phyloP scores from a whole-genome alignment of 2,113 vertebrate genomes.

The Anser cygnoides region DNA sequence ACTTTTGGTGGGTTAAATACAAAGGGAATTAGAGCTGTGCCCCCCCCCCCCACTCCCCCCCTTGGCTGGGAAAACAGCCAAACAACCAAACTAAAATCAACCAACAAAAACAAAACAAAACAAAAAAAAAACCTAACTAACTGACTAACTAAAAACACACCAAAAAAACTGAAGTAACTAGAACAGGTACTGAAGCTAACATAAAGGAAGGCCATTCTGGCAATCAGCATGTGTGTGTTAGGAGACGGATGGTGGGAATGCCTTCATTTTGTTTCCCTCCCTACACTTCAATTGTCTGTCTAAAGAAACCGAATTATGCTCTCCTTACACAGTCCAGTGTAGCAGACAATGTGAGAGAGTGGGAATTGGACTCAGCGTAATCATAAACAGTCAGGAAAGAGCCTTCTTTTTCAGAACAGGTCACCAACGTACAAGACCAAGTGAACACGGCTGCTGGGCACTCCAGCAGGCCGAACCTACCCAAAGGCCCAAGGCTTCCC shows the following conservation, averaged over 20 bases:
- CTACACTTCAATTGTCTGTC: neutral
- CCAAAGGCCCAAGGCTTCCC: neutral
- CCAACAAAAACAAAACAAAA: no score
- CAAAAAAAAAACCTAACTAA: neutral
- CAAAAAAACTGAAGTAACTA: neutral
- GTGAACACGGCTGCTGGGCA: neutral
- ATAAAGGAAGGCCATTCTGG: neutral
- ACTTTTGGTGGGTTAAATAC: neutral
- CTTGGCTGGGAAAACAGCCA: neutral
- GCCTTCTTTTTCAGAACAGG: neutral
- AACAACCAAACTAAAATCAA: neutral
- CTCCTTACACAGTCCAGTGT: fast-evolving
- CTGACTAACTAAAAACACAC: neutral
- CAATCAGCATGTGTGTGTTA: neutral
- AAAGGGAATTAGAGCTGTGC: neutral
- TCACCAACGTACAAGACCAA: neutral
- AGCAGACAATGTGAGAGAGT: neutral
- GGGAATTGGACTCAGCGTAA: neutral
- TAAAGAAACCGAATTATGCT: neutral
- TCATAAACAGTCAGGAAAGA: fast-evolving
- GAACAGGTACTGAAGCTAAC: neutral
- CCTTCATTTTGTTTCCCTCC: neutral
- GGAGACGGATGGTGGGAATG: neutral
- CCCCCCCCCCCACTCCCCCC: no score
- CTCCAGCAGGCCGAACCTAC: neutral